phyloP scores from a whole-genome alignment of 2,888 invertebrate species.

The Rosalia funebris region DNA sequence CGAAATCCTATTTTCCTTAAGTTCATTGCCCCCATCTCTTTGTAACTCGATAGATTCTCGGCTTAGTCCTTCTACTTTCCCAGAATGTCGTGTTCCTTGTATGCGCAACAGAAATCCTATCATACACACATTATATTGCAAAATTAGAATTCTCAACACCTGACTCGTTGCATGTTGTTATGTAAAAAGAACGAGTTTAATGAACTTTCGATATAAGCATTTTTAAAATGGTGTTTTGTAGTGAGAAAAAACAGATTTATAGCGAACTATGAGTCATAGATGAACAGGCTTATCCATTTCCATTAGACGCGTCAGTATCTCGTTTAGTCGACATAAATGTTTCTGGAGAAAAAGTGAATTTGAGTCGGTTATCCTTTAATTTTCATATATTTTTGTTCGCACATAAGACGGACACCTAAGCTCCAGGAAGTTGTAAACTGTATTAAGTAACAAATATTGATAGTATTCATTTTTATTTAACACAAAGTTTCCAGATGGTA shows the following conservation, averaged over 20 bases:
- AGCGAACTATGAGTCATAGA: not conserved
- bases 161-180: not conserved
- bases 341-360: too few relatives aligned
- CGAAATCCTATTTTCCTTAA: not conserved
- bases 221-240: constrained; percentile 9
- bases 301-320: too few relatives aligned
- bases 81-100: constrained; percentile 26
- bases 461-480: too few relatives aligned
- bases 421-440: too few relatives aligned
- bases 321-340: too few relatives aligned
- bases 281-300: too few relatives aligned
- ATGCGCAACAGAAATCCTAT: not conserved
- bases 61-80: constrained; percentile 23
- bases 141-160: not conserved
- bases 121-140: not conserved
- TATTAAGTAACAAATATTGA: too few relatives aligned
- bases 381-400: too few relatives aligned
- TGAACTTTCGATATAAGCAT: constrained; percentile 19
- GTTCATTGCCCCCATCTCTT: constrained; percentile 1
- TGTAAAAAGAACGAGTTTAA: constrained; percentile 1
- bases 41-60: constrained; percentile 29
- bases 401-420: too few relatives aligned
- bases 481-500: too few relatives aligned
- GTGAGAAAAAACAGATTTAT: not conserved
- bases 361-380: too few relatives aligned